Percentiles rank a stretch among this genome's conserved stretches.
Evolutionary conservation across 2,888 invertebrate species (phyloP).

Genomic region (Drosophila pseudotalamancana): DNA sequence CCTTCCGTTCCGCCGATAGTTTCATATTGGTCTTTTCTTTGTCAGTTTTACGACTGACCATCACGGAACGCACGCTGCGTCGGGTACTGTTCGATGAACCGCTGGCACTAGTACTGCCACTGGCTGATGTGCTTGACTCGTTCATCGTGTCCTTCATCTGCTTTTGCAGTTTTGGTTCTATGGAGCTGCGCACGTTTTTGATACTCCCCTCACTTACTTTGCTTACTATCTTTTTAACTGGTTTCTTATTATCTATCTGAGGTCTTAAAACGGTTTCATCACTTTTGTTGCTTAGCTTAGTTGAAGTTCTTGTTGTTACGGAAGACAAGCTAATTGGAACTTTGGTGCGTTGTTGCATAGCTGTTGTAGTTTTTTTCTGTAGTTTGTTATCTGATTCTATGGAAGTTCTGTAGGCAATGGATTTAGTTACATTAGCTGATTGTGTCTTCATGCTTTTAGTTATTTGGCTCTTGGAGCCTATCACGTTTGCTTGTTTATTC

Average conservation of each 20-base stretch:
- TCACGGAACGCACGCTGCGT: slow-evolving; percentile 64
- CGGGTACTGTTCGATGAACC: slow-evolving; percentile 77
- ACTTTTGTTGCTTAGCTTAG: slow-evolving; percentile 63
- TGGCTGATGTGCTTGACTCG: slow-evolving; percentile 70
- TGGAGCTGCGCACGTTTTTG: slow-evolving; percentile 36
- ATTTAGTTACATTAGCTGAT: slow-evolving; percentile 70
- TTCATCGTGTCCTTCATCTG: slow-evolving; percentile 77
- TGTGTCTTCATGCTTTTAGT: slow-evolving; percentile 74
- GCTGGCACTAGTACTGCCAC: slow-evolving; percentile 75
- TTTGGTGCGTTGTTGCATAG: slow-evolving; percentile 65
- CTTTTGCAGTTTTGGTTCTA: slow-evolving; percentile 72
- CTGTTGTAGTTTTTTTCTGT: slow-evolving; percentile 52
- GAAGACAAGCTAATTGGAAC: slow-evolving; percentile 72
- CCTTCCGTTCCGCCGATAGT: slow-evolving; percentile 65
- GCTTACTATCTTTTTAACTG: slow-evolving; percentile 39
- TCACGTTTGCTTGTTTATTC: slow-evolving; percentile 67
- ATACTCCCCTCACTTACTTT: slow-evolving; percentile 40
- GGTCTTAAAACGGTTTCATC: slow-evolving; percentile 64
- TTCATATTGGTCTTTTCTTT: slow-evolving; percentile 75
- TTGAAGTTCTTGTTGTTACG: slow-evolving; percentile 56
- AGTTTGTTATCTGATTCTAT: slow-evolving; percentile 70
- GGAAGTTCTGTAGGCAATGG: slow-evolving; percentile 76
- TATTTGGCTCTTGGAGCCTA: slow-evolving; percentile 76
- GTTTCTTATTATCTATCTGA: slow-evolving; percentile 70
- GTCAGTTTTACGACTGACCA: slow-evolving; percentile 69